Conservation (phyloP, 2,888 invertebrate genomes). For the Hedya salicella region DNA sequence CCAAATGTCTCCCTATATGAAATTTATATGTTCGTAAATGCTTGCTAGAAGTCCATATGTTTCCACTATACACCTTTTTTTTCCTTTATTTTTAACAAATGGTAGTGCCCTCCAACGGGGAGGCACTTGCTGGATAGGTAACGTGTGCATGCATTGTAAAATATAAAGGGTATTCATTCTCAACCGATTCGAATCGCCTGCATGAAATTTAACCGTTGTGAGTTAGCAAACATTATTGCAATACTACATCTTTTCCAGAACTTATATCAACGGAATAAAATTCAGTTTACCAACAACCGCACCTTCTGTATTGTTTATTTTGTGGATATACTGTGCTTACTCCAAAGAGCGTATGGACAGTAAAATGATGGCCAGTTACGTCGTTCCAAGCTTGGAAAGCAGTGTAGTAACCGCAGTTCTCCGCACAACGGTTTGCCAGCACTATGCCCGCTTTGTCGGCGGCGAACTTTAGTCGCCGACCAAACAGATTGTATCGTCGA, state of each 20-base stretch:
- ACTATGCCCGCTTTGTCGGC: constrained; percentile 25
- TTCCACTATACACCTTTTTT: too few relatives aligned
- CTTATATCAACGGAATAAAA: background rate
- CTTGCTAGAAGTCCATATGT: too few relatives aligned
- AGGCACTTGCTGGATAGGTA: too few relatives aligned
- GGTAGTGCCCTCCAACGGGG: too few relatives aligned
- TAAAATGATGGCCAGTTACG: background rate
- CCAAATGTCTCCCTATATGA: too few relatives aligned
- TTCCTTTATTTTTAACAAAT: too few relatives aligned
- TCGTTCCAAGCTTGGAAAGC: background rate
- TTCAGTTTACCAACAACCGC: background rate
- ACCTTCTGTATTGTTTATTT: constrained; percentile 14
- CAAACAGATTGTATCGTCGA: constrained; percentile 32
- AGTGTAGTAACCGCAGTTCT: constrained; percentile 12
- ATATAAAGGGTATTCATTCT: constrained; percentile 2
- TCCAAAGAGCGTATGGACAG: constrained; percentile 3
- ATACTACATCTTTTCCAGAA: background rate
- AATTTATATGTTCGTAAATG: too few relatives aligned
- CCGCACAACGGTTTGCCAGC: constrained; percentile 29
- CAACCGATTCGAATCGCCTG: constrained; percentile 8
- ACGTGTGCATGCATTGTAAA: too few relatives aligned
- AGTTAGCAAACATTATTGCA: background rate
- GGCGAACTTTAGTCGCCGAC: constrained; percentile 23
- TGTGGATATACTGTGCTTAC: constrained; percentile 2
- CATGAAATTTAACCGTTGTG: background rate